Base-by-base conservation (phyloP, 2,888 invertebrate genomes). In the Congeria kusceri region DNA sequence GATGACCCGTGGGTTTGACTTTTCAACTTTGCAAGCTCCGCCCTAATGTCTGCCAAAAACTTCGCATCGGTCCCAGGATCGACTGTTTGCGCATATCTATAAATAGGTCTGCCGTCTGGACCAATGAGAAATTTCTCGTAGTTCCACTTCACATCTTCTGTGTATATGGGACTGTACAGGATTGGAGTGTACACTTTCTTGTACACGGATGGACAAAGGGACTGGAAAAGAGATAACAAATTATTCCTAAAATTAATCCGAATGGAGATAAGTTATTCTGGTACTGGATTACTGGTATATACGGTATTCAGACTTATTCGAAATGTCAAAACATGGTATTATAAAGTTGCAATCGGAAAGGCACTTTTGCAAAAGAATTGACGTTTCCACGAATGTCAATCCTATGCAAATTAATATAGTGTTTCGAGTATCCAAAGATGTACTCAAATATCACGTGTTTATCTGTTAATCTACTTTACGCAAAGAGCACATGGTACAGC, bases 61-160 rank as follows among this genome's bases (percentile, higher is more conserved):
- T 80, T 70, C 58, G 57, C 49, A 39, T 80, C 80, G 1, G 47
- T 44, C 0, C 59, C 25, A 3, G 83, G 83, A 28, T 83, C 83
- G 9, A 80, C 72, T 13, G 64, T 64, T 46, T 57, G 70, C 32
- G 79, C 71, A 56, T 83, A 83, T 62, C 83, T 67, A 65, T 83
- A 80, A 44, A 83, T 74, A 64, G 83, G 77, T 25, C 74, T 65
- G 2, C 83, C 83, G 58, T 83, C 83, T 44, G 79, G 83, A 68
- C 83, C 83, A 71, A 83, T 71, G 53, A 83, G 65, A 70, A 83
- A 83, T 71, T 83, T 83, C 67, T 83, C 83, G 39, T 73, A 83
- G 73, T 83, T 83, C 83, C 83, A 83, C n/a, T 68, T 66, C 46
- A 83, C 66, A 44, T 83, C 83, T 53, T 79, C 79, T 3, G 75